phyloP scores from a whole-genome alignment of 2,797 vertebrate species.

The Euthynnus affinis region DNA sequence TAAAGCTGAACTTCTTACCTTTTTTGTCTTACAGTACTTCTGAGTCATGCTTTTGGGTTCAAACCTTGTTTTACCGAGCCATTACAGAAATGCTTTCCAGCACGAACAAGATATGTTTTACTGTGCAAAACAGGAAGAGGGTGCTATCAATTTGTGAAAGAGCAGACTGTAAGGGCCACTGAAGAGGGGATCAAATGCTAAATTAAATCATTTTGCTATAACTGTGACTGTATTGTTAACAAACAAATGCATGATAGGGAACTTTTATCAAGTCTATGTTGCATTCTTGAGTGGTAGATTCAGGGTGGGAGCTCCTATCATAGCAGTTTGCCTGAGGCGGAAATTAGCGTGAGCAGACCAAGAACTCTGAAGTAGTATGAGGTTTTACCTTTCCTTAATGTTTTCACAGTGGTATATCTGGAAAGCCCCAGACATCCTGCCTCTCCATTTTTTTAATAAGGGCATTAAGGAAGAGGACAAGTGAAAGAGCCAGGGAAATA shows the following conservation, averaged over 20 bases:
- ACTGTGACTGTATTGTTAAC: not conserved
- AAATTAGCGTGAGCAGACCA: constrained; percentile 21
- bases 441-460: constrained; percentile 27
- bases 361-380: constrained; percentile 20
- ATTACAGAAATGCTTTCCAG: not conserved
- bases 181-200: not conserved
- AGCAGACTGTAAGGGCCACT: not conserved
- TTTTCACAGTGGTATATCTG: constrained; percentile 34
- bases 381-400: constrained; percentile 57
- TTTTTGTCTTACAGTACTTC: too few relatives aligned
- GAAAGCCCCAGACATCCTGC: constrained; percentile 47
- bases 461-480: constrained; percentile 2
- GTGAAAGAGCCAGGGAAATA: not conserved
- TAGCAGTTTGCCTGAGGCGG: not conserved
- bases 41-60: too few relatives aligned
- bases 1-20: too few relatives aligned
- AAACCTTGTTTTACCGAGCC: too few relatives aligned
- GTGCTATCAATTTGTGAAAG: not conserved
- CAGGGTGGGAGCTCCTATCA: not conserved
- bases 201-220: not conserved
- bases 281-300: not conserved
- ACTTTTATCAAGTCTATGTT: not conserved
- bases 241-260: not conserved
- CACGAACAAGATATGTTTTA: not conserved
- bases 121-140: not conserved